Base-by-base conservation (phyloP, 1,140 invertebrate species). In the Philaenus spumarius region DNA sequence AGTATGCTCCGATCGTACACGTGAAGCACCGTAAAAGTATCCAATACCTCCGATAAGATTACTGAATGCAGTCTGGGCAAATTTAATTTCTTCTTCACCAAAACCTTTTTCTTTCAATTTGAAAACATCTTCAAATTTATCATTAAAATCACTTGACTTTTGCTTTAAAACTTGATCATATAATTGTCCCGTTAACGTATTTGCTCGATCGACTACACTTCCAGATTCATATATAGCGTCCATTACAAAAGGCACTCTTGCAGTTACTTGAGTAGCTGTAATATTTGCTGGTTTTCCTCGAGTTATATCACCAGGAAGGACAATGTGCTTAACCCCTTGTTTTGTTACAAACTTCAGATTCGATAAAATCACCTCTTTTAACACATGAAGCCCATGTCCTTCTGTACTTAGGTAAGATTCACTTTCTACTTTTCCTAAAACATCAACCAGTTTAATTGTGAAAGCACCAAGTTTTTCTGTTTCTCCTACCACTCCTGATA, bases 11-110 rank as follows among this genome's bases (percentile, higher is more conserved):
- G 92, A 95, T 68, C 89, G 83, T 0, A 99, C 96, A 39, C 86
- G 75, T 0, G 95, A 93, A 1, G 84, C 80, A 2, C 96, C 97
- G 75, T 96, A 93, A 75, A 98, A 98, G 71, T 98, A 98, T 0
- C 95, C 96, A 59, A 99, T 87, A 1, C 95, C 89, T 1, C 97
- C 97, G 11, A 99, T 66, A 82, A 98, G 85, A 73, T 98, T 99
- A 52, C 95, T 96, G 22, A 99, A 74, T 0, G 89, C 87, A 55
- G 90, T 83, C 72, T 90, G 84, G 0, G 94, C 95, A 77, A 97
- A 91, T 3, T 74, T 66, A 30, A 92, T 79, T 60, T 93, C 82
- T 17, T 84, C 78, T 0, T 77, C 69, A 4, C 74, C 72, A 66
- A 84, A 96, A 68, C 85, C 85, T 71, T 90, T 93, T 6, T 79